Evolutionary conservation across 2,888 invertebrate genomes (phyloP).

Genomic region (Caenorhabditis wallacei): DNA sequence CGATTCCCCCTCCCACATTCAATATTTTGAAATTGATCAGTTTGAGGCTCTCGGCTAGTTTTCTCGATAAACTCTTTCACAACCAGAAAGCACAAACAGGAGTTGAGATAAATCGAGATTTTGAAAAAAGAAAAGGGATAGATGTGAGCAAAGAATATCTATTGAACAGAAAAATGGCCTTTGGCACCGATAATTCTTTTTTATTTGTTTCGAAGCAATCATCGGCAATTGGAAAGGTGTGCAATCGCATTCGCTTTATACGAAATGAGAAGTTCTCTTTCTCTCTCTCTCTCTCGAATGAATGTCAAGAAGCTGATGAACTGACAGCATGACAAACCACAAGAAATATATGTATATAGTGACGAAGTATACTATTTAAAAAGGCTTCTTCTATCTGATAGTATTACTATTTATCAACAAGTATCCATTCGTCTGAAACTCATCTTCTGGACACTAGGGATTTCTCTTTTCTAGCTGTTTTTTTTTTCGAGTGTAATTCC

Average conservation of each 20-base stretch:
- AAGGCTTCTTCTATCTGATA: too few relatives aligned
- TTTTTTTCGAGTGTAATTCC: not conserved
- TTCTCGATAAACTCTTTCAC: slow-evolving; percentile 17
- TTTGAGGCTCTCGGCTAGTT: slow-evolving; percentile 9
- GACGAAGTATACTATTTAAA: too few relatives aligned
- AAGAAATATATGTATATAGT: not conserved
- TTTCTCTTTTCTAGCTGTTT: not conserved
- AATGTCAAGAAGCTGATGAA: not conserved
- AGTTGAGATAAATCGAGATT: slow-evolving; percentile 1
- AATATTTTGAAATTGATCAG: not conserved
- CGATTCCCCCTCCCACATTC: not conserved
- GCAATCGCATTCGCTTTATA: not conserved
- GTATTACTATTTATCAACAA: not conserved
- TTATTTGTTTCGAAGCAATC: slow-evolving; percentile 19
- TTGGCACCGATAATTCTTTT: slow-evolving; percentile 16
- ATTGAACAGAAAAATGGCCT: not conserved
- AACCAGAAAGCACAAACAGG: slow-evolving; percentile 33
- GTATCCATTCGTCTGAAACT: not conserved
- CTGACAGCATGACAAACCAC: not conserved
- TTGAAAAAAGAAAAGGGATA: slow-evolving; percentile 3
- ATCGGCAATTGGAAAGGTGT: not conserved
- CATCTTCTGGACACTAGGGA: not conserved
- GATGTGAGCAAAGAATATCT: slow-evolving; percentile 39
- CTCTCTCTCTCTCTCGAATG: too few relatives aligned
- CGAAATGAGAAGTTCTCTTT: too few relatives aligned